Evolutionary conservation across 2,888 invertebrate species (phyloP).

Genomic region (Rambutsinella grinnellia): DNA sequence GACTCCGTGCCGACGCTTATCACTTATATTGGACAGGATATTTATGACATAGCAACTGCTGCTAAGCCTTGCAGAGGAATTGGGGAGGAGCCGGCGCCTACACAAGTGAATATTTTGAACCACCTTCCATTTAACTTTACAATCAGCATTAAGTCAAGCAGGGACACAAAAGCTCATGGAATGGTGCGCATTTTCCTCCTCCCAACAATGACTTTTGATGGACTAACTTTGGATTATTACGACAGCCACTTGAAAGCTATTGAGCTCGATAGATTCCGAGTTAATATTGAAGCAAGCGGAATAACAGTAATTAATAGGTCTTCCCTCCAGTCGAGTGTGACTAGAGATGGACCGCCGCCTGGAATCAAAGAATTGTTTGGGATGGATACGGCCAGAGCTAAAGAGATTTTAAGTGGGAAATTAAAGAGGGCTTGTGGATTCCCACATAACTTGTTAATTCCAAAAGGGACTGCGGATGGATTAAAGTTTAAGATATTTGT

Average conservation of each 20-base stretch:
- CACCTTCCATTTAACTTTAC: slow-evolving; percentile 10
- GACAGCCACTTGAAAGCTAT: slow-evolving; percentile 9
- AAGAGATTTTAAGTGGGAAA: neutral
- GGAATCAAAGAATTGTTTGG: slow-evolving; percentile 11
- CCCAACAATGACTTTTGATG: slow-evolving; percentile 10
- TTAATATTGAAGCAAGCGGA: neutral
- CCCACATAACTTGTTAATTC: slow-evolving; percentile 5
- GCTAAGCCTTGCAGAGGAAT: slow-evolving; percentile 18
- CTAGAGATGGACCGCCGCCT: neutral
- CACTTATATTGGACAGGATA: slow-evolving; percentile 8
- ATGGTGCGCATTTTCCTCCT: slow-evolving; percentile 25
- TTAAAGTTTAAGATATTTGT: neutral
- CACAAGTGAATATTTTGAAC: neutral
- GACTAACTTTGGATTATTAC: slow-evolving; percentile 1
- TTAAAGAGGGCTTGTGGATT: slow-evolving; percentile 7
- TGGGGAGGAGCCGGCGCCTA: neutral
- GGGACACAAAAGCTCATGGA: slow-evolving; percentile 8
- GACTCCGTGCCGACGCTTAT: slow-evolving; percentile 13
- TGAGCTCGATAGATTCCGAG: slow-evolving; percentile 19
- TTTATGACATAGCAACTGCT: slow-evolving; percentile 18
- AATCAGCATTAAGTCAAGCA: neutral
- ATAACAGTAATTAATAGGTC: slow-evolving; percentile 10
- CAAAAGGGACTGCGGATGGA: neutral
- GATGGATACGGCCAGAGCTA: no score
- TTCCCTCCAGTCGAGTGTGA: slow-evolving; percentile 2